These are phyloP conservation scores for Megalops atlanticus DNA, from an alignment of 2,113 vertebrate genomes.

Conservation along the genomic window DNA sequence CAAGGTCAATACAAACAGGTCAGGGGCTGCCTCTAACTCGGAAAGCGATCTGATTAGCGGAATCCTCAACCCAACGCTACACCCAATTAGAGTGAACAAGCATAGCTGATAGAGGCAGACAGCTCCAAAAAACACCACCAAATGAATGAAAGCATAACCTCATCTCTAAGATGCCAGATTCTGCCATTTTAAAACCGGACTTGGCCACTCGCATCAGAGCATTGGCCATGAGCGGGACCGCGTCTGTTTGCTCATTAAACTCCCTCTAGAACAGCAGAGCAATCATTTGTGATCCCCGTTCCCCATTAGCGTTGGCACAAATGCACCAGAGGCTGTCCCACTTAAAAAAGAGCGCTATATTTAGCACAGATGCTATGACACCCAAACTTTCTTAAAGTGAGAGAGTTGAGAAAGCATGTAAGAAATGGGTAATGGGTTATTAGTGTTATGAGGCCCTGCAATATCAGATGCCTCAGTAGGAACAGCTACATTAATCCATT, in stretches of 20 bases:
- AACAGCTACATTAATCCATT: background rate
- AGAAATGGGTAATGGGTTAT: background rate
- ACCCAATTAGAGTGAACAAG: too few relatives aligned
- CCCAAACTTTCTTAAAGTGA: background rate
- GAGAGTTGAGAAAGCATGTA: background rate
- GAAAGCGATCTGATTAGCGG: too few relatives aligned
- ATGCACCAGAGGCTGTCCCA: background rate
- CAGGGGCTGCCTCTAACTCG: background rate
- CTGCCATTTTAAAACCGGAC: background rate
- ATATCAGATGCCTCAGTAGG: background rate
- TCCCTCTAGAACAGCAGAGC: background rate
- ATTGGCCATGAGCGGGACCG: background rate
- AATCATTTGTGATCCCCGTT: conserved; percentile 2
- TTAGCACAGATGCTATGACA: background rate
- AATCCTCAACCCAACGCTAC: too few relatives aligned
- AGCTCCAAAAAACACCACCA: background rate
- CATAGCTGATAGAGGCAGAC: too few relatives aligned
- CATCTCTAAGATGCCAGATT: background rate
- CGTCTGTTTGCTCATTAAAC: background rate
- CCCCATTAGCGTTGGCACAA: background rate
- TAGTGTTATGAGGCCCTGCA: background rate
- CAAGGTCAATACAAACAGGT: background rate
- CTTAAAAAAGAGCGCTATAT: background rate
- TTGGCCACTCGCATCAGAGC: background rate
- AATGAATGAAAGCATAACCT: background rate